phyloP scores from a whole-genome alignment of 2,797 vertebrate genomes.

The Characodon lateralis region DNA sequence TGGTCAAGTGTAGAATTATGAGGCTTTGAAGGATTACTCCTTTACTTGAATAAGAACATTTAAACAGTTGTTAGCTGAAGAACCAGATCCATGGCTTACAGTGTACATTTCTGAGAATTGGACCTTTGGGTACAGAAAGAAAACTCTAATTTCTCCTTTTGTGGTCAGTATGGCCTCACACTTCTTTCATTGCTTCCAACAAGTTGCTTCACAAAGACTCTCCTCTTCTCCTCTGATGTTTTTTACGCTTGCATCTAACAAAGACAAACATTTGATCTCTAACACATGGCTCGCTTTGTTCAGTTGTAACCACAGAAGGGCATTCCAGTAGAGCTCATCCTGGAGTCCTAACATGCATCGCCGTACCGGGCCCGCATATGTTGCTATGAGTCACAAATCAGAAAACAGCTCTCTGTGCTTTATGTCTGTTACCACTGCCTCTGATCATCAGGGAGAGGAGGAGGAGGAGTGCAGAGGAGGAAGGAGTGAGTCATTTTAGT shows the following conservation, averaged over 20 bases:
- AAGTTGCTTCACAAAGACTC: background rate
- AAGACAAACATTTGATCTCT: constrained; percentile 2
- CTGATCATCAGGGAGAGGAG: constrained; percentile 47
- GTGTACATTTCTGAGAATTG: background rate
- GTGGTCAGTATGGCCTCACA: background rate
- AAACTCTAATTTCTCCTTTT: background rate
- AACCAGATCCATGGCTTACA: background rate
- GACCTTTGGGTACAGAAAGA: background rate
- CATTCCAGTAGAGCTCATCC: background rate
- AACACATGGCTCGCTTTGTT: background rate
- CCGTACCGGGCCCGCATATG: constrained; percentile 27
- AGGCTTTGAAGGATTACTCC: too few species aligned
- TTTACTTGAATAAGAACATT: background rate
- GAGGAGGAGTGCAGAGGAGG: constrained; percentile 58
- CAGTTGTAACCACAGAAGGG: background rate
- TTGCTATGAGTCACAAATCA: constrained; percentile 52
- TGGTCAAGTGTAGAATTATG: background rate
- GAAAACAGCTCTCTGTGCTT: constrained; percentile 32
- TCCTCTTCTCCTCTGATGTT: background rate
- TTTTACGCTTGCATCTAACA: background rate
- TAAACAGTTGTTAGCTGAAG: background rate
- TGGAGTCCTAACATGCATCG: background rate
- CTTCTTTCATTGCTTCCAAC: background rate
- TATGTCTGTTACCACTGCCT: constrained; percentile 43
- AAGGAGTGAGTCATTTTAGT: constrained; percentile 74